Evolutionary conservation across 2,797 vertebrate genomes (phyloP).

Genomic region (Brotula barbata): DNA sequence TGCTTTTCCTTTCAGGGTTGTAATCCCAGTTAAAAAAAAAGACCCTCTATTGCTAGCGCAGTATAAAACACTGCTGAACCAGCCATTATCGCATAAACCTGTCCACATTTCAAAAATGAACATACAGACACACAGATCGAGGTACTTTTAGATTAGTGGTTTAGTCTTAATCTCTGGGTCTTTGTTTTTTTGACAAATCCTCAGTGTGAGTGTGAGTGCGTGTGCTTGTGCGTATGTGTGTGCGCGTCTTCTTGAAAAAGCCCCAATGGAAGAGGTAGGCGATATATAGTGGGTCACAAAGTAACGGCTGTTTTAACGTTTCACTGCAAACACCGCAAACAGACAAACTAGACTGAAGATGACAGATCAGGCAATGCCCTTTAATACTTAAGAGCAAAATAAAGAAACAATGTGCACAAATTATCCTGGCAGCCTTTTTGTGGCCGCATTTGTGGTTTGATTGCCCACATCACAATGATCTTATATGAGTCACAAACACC

Average conservation of each 20-base stretch:
- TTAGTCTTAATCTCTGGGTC: conserved; percentile 74
- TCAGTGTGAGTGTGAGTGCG: conserved; percentile 31
- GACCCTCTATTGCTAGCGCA: conserved; percentile 1
- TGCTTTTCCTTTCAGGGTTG: conserved; percentile 18
- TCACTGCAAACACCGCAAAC: conserved; percentile 15
- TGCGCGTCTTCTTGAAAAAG: background rate
- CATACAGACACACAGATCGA: conserved; percentile 55
- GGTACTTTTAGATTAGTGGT: conserved; percentile 71
- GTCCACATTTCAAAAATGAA: conserved; percentile 55
- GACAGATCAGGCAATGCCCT: no score
- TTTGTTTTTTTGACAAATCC: conserved; percentile 72
- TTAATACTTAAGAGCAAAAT: no score
- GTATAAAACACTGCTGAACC: no score
- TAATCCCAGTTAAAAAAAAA: conserved; percentile 50
- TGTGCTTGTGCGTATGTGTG: conserved; percentile 6
- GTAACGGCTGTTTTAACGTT: conserved; percentile 25
- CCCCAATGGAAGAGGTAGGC: conserved; percentile 48
- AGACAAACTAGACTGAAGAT: no score
- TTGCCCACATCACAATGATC: no score
- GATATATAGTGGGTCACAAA: conserved; percentile 62
- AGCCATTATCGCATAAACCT: conserved; percentile 32
- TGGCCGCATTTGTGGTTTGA: no score
- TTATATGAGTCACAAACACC: no score
- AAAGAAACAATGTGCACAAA: no score
- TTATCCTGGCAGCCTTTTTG: no score